Base-by-base conservation (phyloP, 2,797 vertebrate species). In the Vultur gryphus region DNA sequence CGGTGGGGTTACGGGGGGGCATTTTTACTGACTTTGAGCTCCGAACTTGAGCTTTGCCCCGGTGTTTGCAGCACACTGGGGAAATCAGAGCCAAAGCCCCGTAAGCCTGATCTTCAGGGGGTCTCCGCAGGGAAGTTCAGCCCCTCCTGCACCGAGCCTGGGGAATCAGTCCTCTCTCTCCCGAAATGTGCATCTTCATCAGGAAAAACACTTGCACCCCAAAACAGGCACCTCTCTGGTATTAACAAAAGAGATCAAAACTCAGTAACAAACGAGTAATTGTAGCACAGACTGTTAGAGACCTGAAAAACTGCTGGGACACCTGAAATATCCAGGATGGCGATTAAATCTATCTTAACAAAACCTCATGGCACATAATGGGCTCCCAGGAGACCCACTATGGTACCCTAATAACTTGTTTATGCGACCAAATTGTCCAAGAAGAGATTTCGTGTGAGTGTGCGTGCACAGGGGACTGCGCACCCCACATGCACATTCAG, bases 371-470 rank as follows among this genome's bases (percentile, higher is more conserved):
- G 88, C 79, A 52, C 33, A 48, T 71, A 91, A 97, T 7, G 28
- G 43, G 28, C 76, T 73, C 89, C 43, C 62, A 48, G 33, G 91
- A 95, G 84, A 93, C 79, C 26, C 35, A 29, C 89, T 76, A 37
- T 7, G 52, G 46, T 51, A 76, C 33, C 65, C 70, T 75, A 80
- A 72, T 41, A 78, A 95, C 49, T 87, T 86, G 62, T 93, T 94
- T 91, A 88, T 66, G 39, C 3, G 10, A 57, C 33, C 37, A 90
- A 87, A 92, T 48, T 51, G 55, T 80, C 83, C 79, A 65, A 21
- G 48, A 48, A 41, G 35, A 58, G 79, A 29, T 52, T 83, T 39
- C 2, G 9, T 1, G 37, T 6, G 59, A 10, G 13, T 51, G 13
- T 16, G 17, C 29, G 24, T 2, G 3, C 71, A 55, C 31, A 16